Conservation (phyloP, 1,140 invertebrate species). For the Drosophila tani region DNA sequence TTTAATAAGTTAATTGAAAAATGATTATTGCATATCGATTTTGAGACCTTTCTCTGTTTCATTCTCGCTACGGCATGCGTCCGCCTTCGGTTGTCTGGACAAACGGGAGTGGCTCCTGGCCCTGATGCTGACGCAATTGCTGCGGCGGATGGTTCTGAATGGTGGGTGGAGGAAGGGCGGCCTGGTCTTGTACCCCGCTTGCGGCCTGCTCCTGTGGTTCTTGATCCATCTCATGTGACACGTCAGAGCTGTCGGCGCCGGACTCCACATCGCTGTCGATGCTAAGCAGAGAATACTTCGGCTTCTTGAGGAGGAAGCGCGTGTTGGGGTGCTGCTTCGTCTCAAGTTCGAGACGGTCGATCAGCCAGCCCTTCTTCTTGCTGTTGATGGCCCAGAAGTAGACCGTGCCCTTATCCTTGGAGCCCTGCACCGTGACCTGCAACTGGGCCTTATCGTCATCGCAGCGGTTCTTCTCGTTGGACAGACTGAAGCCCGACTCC, state of each 20-base stretch:
- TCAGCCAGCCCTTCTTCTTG: conserved; percentile 56
- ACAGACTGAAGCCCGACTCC: conserved; percentile 86
- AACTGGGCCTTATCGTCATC: conserved; percentile 86
- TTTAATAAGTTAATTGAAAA: background rate
- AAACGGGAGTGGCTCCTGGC: conserved; percentile 30
- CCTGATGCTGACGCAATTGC: conserved; percentile 12
- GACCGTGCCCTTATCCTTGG: conserved; percentile 85
- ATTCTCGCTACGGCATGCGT: conserved; percentile 6
- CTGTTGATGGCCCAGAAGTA: conserved; percentile 63
- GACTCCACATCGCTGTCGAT: background rate
- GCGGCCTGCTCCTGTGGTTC: background rate
- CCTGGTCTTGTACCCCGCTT: background rate
- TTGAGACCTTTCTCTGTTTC: background rate
- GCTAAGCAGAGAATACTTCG: conserved; percentile 1
- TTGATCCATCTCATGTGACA: background rate
- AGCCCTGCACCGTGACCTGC: conserved; percentile 81
- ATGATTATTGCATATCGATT: background rate
- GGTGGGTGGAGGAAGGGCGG: background rate
- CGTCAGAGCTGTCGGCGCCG: background rate
- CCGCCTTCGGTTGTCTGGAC: conserved; percentile 50
- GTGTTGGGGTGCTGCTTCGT: conserved; percentile 62
- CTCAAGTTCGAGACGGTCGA: conserved; percentile 67
- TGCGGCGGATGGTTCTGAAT: conserved; percentile 23
- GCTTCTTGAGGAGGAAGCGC: conserved; percentile 64
- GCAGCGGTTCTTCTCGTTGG: conserved; percentile 86